Evolutionary conservation across 2,797 vertebrate species (phyloP).

Genomic region (Poeciliopsis turneri): DNA sequence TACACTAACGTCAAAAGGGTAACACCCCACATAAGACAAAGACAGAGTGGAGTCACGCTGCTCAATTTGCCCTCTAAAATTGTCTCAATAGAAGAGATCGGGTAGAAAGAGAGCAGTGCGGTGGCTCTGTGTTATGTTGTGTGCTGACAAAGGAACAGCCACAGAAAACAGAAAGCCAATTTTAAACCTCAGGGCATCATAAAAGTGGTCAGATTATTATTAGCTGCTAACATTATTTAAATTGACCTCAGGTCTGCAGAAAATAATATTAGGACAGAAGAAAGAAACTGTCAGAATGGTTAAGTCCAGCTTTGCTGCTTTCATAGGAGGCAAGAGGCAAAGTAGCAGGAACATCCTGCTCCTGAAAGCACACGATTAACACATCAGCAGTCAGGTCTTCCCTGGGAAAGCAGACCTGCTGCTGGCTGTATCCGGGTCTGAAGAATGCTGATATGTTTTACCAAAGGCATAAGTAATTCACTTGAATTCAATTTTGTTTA

Average conservation of each 20-base stretch:
- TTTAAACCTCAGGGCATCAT: not conserved
- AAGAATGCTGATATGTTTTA: not conserved
- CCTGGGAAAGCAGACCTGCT: not conserved
- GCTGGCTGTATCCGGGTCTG: not conserved
- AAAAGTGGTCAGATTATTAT: not conserved
- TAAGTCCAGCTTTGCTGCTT: not conserved
- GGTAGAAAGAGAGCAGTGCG: not conserved
- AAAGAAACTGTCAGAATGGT: not conserved
- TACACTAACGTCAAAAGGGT: not conserved
- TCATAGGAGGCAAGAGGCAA: not conserved
- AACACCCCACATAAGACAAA: not conserved
- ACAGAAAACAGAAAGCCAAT: not conserved
- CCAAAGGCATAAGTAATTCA: not conserved
- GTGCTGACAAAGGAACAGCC: not conserved
- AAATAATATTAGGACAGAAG: not conserved
- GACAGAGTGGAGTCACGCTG: not conserved
- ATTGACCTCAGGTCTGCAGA: not conserved
- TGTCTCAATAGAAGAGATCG: not conserved
- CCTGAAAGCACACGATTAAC: not conserved
- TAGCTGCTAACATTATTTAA: not conserved
- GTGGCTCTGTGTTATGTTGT: not conserved
- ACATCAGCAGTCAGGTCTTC: not conserved
- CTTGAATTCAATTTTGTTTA: not conserved
- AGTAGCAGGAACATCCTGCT: not conserved
- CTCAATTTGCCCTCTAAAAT: not conserved